phyloP scores from a whole-genome alignment of 2,797 vertebrate genomes.

The Eremophila alpestris region DNA sequence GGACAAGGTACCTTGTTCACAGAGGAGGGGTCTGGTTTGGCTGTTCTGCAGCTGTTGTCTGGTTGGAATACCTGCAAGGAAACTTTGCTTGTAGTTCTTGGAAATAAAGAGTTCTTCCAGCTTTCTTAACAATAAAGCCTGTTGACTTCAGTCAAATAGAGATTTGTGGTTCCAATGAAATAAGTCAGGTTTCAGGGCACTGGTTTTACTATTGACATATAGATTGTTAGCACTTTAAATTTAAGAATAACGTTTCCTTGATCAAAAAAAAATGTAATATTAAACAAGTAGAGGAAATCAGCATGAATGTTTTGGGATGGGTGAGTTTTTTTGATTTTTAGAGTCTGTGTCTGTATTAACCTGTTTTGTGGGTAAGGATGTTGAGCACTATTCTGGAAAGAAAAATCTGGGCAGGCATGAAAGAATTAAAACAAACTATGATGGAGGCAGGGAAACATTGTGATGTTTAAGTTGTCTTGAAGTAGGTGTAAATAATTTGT shows the following conservation, averaged over 20 bases:
- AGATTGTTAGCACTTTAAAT: too few species aligned
- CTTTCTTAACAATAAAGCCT: neutral
- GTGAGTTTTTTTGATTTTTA: neutral
- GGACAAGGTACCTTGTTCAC: neutral
- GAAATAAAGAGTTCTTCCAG: neutral
- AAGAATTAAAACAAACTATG: neutral
- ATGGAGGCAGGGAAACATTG: neutral
- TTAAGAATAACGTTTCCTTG: too few species aligned
- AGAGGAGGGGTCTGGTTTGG: neutral
- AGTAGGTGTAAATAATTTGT: neutral
- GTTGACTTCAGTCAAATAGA: neutral
- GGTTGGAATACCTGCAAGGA: neutral
- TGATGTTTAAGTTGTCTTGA: neutral
- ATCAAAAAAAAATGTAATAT: neutral
- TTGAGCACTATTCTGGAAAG: neutral
- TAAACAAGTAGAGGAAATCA: neutral
- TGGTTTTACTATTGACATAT: neutral
- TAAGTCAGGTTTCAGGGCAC: neutral
- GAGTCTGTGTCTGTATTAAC: neutral
- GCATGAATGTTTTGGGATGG: neutral
- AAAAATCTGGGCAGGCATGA: neutral
- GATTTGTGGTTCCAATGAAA: neutral
- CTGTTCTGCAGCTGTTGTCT: neutral
- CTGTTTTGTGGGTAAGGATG: neutral
- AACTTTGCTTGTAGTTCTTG: neutral